phyloP scores from a whole-genome alignment of 1,140 invertebrate genomes.

The Leptopilina boulardi region DNA sequence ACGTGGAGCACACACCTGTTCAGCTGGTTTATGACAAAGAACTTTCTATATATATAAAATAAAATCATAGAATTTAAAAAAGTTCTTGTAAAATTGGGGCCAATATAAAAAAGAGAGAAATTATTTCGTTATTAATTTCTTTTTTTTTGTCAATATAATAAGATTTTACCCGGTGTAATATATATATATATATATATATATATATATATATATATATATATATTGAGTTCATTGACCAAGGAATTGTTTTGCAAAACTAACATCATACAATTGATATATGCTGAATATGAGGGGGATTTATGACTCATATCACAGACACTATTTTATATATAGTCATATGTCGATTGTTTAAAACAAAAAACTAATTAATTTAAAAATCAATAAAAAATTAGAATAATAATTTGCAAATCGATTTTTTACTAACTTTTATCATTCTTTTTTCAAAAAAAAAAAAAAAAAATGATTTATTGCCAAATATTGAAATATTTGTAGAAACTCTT shows the following conservation, averaged over 20 bases:
- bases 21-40: background rate
- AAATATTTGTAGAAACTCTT: too few relatives aligned
- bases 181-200: too few relatives aligned
- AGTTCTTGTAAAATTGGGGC: background rate
- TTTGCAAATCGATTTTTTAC: too few relatives aligned
- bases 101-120: slow-evolving; percentile 32
- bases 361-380: background rate
- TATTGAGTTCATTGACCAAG: slow-evolving; percentile 52
- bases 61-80: background rate
- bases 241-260: slow-evolving; percentile 55
- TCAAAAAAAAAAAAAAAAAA: too few relatives aligned
- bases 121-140: background rate
- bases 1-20: slow-evolving; percentile 23
- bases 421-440: too few relatives aligned
- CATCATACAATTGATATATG: slow-evolving; percentile 36
- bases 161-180: background rate
- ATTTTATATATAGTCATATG: background rate
- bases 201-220: background rate
- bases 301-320: slow-evolving; percentile 43
- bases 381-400: background rate
- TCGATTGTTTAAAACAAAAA: background rate
- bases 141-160: background rate
- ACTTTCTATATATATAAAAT: background rate
- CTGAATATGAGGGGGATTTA: slow-evolving; percentile 39
- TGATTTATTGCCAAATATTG: too few relatives aligned